These are phyloP conservation scores for Rhizoglyphus robini DNA, from an alignment of 1,140 invertebrate species.

Conservation along the genomic window DNA sequence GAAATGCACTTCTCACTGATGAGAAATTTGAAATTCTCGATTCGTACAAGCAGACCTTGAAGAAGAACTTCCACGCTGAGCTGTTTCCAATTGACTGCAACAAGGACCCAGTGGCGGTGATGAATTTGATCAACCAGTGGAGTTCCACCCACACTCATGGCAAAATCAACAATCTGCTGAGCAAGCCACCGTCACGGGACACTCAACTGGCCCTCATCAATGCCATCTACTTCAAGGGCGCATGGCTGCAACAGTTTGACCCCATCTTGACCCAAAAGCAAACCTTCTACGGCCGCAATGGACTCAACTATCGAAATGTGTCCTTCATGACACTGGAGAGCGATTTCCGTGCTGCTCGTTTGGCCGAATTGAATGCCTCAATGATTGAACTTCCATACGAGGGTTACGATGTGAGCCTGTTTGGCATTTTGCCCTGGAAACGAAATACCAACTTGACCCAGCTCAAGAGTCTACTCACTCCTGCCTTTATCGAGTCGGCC, in stretches of 20 bases:
- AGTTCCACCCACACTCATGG: constrained; percentile 55
- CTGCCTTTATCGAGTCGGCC: background rate
- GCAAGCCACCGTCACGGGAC: constrained; percentile 32
- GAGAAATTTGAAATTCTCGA: background rate
- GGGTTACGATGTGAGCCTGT: background rate
- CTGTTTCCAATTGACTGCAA: constrained; percentile 44
- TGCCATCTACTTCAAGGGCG: constrained; percentile 59
- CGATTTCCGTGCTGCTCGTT: background rate
- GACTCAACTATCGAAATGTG: background rate
- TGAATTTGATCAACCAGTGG: constrained; percentile 32
- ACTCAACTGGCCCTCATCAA: constrained; percentile 56
- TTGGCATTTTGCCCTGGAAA: background rate
- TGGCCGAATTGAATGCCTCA: background rate
- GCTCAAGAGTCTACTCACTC: background rate
- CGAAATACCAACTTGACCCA: background rate
- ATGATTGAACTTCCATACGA: background rate
- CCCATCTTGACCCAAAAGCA: constrained; percentile 34
- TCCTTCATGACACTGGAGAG: background rate
- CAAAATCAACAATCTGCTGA: constrained; percentile 48
- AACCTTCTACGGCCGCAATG: background rate
- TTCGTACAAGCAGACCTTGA: background rate
- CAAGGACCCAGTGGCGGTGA: constrained; percentile 41
- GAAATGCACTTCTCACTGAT: background rate
- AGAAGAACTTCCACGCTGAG: background rate
- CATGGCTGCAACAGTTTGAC: constrained; percentile 56